Percentiles rank a stretch among this genome's conserved stretches.
Conservation (phyloP, 2,797 vertebrate genomes). For the Mus caroli region DNA sequence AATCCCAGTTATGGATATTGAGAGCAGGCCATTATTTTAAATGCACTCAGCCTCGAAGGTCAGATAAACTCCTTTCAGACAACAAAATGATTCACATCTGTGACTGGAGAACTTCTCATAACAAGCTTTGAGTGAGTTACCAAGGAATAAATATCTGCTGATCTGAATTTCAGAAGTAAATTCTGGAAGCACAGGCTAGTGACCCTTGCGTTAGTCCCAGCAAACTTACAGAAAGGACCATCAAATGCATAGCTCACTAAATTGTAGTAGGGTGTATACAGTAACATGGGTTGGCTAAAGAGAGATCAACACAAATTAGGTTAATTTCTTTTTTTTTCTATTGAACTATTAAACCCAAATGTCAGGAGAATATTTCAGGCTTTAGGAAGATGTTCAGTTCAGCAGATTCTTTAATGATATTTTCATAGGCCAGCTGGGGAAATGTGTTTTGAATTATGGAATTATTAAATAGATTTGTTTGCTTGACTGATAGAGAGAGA, state of each 20-base stretch:
- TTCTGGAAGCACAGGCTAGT: neutral
- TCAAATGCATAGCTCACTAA: conserved; percentile 54
- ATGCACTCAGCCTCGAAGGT: conserved; percentile 6
- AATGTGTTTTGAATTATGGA: conserved; percentile 45
- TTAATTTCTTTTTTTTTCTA: conserved; percentile 50
- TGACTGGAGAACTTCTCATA: conserved; percentile 33
- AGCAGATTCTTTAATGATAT: conserved; percentile 22
- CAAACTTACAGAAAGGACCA: conserved; percentile 37
- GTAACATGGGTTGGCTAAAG: conserved; percentile 39
- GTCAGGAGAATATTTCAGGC: neutral
- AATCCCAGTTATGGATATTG: neutral
- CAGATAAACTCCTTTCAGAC: conserved; percentile 12
- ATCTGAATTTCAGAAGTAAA: conserved; percentile 46
- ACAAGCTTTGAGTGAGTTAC: conserved; percentile 27
- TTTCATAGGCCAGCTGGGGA: conserved; percentile 37
- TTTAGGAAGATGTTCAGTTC: conserved; percentile 16
- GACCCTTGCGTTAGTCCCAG: neutral
- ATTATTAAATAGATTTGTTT: conserved; percentile 58
- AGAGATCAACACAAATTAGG: conserved; percentile 50
- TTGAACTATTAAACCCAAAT: conserved; percentile 58
- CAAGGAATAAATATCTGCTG: conserved; percentile 32
- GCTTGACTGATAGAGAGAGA: conserved; percentile 60
- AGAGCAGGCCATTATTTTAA: conserved; percentile 49
- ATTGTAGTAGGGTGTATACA: conserved; percentile 11
- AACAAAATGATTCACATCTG: conserved; percentile 52